phyloP scores from a whole-genome alignment of 2,888 invertebrate genomes.

The Liposcelis brunnea region DNA sequence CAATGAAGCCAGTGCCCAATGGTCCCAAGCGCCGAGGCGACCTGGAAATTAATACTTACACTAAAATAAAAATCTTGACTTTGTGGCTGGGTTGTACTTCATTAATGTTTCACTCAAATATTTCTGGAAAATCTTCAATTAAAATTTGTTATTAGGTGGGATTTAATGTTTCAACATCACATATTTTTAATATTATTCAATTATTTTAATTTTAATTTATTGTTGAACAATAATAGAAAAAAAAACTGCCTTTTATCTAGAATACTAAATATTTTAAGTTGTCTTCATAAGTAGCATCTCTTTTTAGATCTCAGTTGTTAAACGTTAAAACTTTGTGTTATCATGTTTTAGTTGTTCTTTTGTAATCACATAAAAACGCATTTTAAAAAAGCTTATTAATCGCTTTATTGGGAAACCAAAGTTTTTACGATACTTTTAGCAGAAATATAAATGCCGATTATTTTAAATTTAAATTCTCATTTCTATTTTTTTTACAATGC shows the following conservation, averaged over 20 bases:
- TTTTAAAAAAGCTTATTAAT: not conserved
- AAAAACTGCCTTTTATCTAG: no score
- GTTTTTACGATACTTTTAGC: not conserved
- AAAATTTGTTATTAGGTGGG: not conserved
- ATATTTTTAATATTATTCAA: not conserved
- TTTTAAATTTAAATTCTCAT: no score
- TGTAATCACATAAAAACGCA: not conserved
- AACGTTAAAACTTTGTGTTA: not conserved
- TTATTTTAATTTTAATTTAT: not conserved
- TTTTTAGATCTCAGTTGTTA: not conserved
- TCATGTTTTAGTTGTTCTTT: not conserved
- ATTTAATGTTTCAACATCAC: not conserved
- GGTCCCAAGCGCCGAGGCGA: no score
- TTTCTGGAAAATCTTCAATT: not conserved
- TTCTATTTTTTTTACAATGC: no score
- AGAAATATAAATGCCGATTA: no score
- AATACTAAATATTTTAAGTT: not conserved
- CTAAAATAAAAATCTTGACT: not conserved
- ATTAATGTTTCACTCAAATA: no score
- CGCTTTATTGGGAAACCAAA: not conserved
- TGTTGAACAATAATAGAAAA: no score
- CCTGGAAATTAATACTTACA: not conserved
- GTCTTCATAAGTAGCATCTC: not conserved
- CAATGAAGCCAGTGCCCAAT: no score
- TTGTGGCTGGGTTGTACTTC: no score